Base-by-base conservation (phyloP, 2,888 invertebrate species). In the Tetrapedia diversipes region DNA sequence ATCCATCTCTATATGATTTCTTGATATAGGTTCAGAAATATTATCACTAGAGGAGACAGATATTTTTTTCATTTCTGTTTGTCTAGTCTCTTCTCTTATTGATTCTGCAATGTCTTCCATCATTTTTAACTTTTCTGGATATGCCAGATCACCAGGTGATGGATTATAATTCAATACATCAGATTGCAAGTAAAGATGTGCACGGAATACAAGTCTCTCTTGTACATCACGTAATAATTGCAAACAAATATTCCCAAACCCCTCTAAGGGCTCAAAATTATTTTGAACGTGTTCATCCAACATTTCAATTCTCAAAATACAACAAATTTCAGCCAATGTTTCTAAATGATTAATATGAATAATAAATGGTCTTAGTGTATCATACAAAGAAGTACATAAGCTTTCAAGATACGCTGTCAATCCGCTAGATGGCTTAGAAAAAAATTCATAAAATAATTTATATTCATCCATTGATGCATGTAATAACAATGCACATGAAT, bases 291-390 rank as follows among this genome's bases (percentile, higher is more conserved):
- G 97, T 86, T 98, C 98, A 88, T 97, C 97, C 11, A 98, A 93
- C 94, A 98, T 97, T 93, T 98, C 98, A 65, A 96, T 95, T 77
- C 97, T 94, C 45, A 99, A 92, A 84, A 99, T 98, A 49, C 97
- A 96, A 90, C 99, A 99, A 60, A 99, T 95, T 92, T 99, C 99
- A 0, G 99, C 97, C 29, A 99, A 93, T 0, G 99, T 99, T 93
- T 99, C 99, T 89, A 99, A 93, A 91, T 99, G 99, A 90, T 98
- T 98, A 77, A 99, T 97, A 92, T 98, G 97, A 78, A 99, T 98
- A 68, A 99, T 96, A 86, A 97, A 95, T 0, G 99, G 99, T 1
- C 99, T 94, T 80, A 99, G 93, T 6, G 95, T 95, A 90, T 99
- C 99, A 90, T 99, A 99, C 39, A 99, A 92, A 41, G 96, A 95